phyloP scores from a whole-genome alignment of 1,140 invertebrate genomes.

The Scaptomyza pallida region DNA sequence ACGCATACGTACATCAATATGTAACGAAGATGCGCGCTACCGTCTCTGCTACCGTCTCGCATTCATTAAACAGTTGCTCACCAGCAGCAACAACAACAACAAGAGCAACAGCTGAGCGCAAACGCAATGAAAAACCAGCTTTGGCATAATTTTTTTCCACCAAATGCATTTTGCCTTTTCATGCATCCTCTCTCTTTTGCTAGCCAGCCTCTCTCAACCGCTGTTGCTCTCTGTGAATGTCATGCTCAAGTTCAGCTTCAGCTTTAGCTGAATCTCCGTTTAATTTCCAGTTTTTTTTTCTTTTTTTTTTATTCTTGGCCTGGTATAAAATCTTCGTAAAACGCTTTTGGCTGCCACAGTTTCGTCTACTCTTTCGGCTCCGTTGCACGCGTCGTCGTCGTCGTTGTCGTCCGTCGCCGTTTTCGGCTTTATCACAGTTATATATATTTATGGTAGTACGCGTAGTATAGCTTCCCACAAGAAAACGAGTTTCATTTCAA shows the following conservation, averaged over 20 bases:
- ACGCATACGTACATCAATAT: slow-evolving; percentile 1
- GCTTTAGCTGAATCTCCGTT: slow-evolving; percentile 8
- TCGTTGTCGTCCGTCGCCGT: slow-evolving; percentile 11
- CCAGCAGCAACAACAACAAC: slow-evolving; percentile 1
- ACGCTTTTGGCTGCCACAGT: slow-evolving; percentile 76
- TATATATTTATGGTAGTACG: slow-evolving; percentile 20
- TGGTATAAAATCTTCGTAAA: slow-evolving; percentile 69
- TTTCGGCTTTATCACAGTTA: slow-evolving; percentile 19
- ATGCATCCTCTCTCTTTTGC: slow-evolving; percentile 5
- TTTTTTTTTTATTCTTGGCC: slow-evolving; percentile 75
- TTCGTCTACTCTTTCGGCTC: slow-evolving; percentile 69
- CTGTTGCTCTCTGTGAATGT: slow-evolving; percentile 53
- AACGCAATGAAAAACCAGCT: slow-evolving; percentile 65
- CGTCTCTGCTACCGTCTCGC: background rate
- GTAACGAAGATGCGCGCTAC: slow-evolving; percentile 28
- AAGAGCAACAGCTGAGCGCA: slow-evolving; percentile 40
- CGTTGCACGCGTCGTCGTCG: slow-evolving; percentile 60
- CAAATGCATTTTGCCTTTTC: slow-evolving; percentile 59
- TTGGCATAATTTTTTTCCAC: slow-evolving; percentile 62
- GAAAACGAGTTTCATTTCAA: slow-evolving; percentile 66
- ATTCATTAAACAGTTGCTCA: background rate
- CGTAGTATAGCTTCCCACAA: background rate
- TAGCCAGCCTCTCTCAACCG: background rate
- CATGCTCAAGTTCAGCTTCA: slow-evolving; percentile 64
- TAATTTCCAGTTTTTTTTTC: slow-evolving; percentile 58